Conservation (phyloP, 2,888 invertebrate genomes). For the Diarsia dahlii region DNA sequence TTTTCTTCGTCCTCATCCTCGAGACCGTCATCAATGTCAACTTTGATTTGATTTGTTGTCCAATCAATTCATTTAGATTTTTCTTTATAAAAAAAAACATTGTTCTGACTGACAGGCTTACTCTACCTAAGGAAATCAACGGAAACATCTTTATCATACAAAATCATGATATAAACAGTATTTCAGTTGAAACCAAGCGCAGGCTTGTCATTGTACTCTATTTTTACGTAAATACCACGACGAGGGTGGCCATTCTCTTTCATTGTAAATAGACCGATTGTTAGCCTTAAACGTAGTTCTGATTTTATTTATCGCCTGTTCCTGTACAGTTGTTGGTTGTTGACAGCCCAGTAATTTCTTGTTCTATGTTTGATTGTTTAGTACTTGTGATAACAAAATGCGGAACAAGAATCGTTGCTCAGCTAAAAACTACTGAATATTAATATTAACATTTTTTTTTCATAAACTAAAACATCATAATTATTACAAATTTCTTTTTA, state of each 20-base stretch:
- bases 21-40: neutral
- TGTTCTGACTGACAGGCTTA: neutral
- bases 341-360: slow-evolving; percentile 18
- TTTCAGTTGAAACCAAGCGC: neutral
- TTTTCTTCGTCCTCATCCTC: neutral
- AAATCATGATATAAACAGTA: slow-evolving; percentile 17
- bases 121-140: slow-evolving; percentile 8
- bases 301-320: slow-evolving; percentile 74
- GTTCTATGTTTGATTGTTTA: slow-evolving; percentile 9
- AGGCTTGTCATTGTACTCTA: slow-evolving; percentile 65
- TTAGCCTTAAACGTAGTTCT: slow-evolving; percentile 73
- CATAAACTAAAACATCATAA: too few relatives aligned
- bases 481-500: too few relatives aligned
- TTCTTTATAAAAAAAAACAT: neutral
- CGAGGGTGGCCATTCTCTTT: slow-evolving; percentile 72
- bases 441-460: neutral
- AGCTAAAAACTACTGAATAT: too few relatives aligned
- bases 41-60: neutral
- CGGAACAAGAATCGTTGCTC: neutral
- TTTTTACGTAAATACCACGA: slow-evolving; percentile 70
- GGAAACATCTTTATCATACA: slow-evolving; percentile 2
- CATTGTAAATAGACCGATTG: slow-evolving; percentile 78
- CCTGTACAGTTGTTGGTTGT: slow-evolving; percentile 46
- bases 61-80: neutral
- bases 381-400: slow-evolving; percentile 1